Evolutionary conservation across 2,113 vertebrate genomes (phyloP).

Genomic region (Prunella fulvescens): DNA sequence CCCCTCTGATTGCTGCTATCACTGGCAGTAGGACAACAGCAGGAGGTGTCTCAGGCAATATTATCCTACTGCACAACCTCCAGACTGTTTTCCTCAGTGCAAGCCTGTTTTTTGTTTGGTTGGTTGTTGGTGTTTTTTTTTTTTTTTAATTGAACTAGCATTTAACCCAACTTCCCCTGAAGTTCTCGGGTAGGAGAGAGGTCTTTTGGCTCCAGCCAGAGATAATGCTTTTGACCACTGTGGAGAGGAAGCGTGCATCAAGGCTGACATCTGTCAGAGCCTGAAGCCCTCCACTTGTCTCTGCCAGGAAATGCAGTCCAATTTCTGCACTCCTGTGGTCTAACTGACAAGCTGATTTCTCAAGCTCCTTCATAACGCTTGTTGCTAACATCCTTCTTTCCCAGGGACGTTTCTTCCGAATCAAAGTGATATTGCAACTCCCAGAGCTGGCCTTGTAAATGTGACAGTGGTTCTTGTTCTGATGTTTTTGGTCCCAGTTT

Average conservation of each 20-base stretch:
- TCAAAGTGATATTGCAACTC: conserved; percentile 31
- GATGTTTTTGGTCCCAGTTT: conserved; percentile 26
- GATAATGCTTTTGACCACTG: not conserved
- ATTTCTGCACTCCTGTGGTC: not conserved
- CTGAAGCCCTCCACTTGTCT: not conserved
- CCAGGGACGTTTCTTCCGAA: not conserved
- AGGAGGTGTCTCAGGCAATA: not conserved
- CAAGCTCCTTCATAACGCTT: not conserved
- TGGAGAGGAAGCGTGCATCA: not conserved
- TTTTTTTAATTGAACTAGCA: not conserved
- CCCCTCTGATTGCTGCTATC: not conserved
- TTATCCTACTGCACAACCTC: not conserved
- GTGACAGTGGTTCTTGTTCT: not conserved
- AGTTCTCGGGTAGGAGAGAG: not conserved
- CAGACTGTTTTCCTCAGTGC: not conserved
- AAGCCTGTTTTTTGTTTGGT: not conserved
- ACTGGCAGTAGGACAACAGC: not conserved
- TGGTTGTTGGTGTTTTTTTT: not conserved
- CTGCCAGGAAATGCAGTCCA: not conserved
- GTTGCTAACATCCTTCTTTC: not conserved
- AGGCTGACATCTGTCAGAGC: not conserved
- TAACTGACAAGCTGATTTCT: conserved; percentile 47
- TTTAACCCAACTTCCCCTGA: not conserved
- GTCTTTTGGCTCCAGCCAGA: not conserved
- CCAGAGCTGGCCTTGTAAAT: conserved; percentile 20